Percentiles rank a stretch among this genome's conserved stretches.
phyloP scores from a whole-genome alignment of 1,140 invertebrate genomes.

The Diuraphis noxia region DNA sequence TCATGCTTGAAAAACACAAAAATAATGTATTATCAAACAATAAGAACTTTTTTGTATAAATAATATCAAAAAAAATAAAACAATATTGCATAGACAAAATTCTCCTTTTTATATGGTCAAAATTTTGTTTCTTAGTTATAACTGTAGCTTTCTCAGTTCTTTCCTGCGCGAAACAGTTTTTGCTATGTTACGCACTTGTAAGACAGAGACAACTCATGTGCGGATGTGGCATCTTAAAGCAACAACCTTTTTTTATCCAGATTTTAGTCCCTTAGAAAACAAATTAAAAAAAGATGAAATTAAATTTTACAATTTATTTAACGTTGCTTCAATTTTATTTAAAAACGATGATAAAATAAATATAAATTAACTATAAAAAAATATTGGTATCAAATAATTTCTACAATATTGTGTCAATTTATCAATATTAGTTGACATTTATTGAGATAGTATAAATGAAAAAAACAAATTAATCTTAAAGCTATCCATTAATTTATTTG shows the following conservation, averaged over 20 bases:
- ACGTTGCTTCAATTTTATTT: background rate
- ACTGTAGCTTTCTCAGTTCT: too few species aligned
- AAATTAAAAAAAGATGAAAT: background rate
- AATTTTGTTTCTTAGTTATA: too few species aligned
- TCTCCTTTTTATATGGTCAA: too few species aligned
- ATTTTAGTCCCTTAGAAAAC: background rate
- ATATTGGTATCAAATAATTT: background rate
- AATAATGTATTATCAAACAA: too few species aligned
- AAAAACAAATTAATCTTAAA: background rate
- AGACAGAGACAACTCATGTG: too few species aligned
- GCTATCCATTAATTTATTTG: background rate
- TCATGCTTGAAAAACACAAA: too few species aligned
- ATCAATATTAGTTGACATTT: background rate
- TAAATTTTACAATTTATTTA: background rate
- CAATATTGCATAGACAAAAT: too few species aligned
- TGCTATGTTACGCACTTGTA: too few species aligned
- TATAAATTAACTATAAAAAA: background rate
- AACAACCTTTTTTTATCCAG: background rate
- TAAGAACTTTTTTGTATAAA: too few species aligned
- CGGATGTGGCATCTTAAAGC: too few species aligned
- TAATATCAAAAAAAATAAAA: too few species aligned
- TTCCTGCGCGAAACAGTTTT: too few species aligned
- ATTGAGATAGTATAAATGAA: background rate
- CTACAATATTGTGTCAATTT: background rate
- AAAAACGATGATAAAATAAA: background rate